A percentile compares a stretch with the other conserved stretches of the same genome.
Evolutionary conservation across 2,888 invertebrate genomes (phyloP).

Genomic region (Aphidoletes aphidimyza): DNA sequence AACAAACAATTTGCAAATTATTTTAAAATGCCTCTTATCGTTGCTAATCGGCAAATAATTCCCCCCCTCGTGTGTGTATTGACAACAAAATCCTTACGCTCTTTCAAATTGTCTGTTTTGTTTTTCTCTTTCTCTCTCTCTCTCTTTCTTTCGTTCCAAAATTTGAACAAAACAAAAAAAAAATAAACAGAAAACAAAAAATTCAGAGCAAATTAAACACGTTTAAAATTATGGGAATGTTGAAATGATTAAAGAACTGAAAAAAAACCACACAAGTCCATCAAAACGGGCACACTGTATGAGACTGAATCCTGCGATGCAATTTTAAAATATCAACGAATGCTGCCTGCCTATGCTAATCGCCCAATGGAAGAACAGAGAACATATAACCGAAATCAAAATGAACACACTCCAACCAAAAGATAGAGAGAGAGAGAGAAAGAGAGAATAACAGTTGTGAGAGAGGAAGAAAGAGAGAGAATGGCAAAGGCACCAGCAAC

Average conservation of each 20-base stretch:
- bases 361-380: not conserved
- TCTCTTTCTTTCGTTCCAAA: too few relatives aligned
- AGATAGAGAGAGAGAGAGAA: too few relatives aligned
- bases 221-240: not conserved
- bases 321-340: constrained; percentile 1
- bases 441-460: too few relatives aligned
- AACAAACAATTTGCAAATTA: too few relatives aligned
- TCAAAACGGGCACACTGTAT: constrained; percentile 29
- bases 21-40: too few relatives aligned
- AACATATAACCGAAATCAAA: not conserved
- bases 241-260: not conserved
- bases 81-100: too few relatives aligned
- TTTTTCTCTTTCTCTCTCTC: too few relatives aligned
- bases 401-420: not conserved
- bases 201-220: not conserved
- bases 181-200: not conserved
- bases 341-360: not conserved
- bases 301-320: constrained; percentile 2
- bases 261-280: not conserved
- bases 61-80: too few relatives aligned
- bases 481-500: too few relatives aligned
- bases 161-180: not conserved
- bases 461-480: too few relatives aligned
- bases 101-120: too few relatives aligned
- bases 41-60: too few relatives aligned